Conservation (phyloP, 1,140 invertebrate genomes). For the Tetragnatha versicolor region DNA sequence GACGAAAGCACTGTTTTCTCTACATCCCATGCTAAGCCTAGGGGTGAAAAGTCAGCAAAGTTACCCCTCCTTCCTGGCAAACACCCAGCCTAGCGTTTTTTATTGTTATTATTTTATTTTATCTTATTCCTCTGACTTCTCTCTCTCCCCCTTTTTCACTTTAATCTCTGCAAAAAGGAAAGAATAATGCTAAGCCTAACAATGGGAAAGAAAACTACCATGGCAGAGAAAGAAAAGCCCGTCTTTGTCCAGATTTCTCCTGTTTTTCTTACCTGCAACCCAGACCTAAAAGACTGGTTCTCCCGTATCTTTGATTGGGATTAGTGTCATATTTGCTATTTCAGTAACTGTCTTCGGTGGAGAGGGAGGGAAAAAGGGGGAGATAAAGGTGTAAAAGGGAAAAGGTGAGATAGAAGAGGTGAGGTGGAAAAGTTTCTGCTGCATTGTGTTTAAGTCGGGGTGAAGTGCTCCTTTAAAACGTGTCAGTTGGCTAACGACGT, state of each 20-base stretch:
- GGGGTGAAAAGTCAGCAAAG: slow-evolving; percentile 41
- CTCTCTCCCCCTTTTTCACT: slow-evolving; percentile 31
- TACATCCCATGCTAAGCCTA: slow-evolving; percentile 11
- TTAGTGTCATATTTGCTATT: slow-evolving; percentile 42
- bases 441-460: no score
- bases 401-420: no score
- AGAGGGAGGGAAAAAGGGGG: not conserved
- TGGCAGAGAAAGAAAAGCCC: slow-evolving; percentile 1
- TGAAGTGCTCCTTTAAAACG: no score
- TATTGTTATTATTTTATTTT: slow-evolving; percentile 24
- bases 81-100: not conserved
- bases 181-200: slow-evolving; percentile 42
- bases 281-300: not conserved
- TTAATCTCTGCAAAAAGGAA: slow-evolving; percentile 36
- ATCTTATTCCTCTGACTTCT: slow-evolving; percentile 7
- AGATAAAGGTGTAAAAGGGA: no score
- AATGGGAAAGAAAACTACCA: slow-evolving; percentile 23
- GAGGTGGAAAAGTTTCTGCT: no score
- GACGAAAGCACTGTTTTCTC: not conserved
- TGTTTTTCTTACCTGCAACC: slow-evolving; percentile 26
- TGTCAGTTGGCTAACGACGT: no score
- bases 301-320: slow-evolving; percentile 1
- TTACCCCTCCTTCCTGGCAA: not conserved
- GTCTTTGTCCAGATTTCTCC: slow-evolving; percentile 10
- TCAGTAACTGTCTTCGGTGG: slow-evolving; percentile 4